Percentiles rank a stretch among this genome's conserved stretches.
phyloP scores from a whole-genome alignment of 2,113 vertebrate genomes.

The Myodes glareolus region DNA sequence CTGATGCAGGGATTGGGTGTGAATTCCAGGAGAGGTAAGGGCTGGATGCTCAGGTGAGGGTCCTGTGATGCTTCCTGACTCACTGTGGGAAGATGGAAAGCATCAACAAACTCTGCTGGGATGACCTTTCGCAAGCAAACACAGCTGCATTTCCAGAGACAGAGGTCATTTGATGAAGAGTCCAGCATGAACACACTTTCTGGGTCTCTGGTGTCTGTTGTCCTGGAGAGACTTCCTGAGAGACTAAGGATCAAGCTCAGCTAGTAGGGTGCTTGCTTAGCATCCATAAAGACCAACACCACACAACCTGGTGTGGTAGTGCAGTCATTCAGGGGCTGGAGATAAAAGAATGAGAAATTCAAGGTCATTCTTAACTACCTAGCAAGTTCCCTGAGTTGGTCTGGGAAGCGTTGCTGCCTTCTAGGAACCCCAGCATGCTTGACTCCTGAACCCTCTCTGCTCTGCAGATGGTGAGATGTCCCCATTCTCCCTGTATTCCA shows the following conservation, averaged over 20 bases:
- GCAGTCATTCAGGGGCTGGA: not conserved
- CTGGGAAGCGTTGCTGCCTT: accelerated
- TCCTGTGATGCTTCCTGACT: not conserved
- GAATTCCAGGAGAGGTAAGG: not conserved
- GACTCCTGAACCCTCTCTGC: not conserved
- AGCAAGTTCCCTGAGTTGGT: not conserved
- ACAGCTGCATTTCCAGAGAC: not conserved
- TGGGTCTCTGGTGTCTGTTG: not conserved
- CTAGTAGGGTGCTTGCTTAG: not conserved
- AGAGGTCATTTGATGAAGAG: not conserved
- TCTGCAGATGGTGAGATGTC: not conserved
- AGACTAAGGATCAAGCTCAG: not conserved
- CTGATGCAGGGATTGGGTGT: too few species aligned
- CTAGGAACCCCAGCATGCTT: not conserved
- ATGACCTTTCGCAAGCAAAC: not conserved
- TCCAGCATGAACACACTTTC: accelerated
- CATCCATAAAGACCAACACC: not conserved
- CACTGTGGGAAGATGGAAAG: too few species aligned
- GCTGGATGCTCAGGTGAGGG: not conserved
- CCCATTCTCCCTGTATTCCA: not conserved
- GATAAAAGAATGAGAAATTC: not conserved
- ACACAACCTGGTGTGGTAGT: not conserved
- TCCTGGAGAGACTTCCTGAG: not conserved
- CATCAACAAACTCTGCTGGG: not conserved
- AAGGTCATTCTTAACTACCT: too few species aligned